phyloP scores from a whole-genome alignment of 2,797 vertebrate species.

The Hoplostethus atlanticus region DNA sequence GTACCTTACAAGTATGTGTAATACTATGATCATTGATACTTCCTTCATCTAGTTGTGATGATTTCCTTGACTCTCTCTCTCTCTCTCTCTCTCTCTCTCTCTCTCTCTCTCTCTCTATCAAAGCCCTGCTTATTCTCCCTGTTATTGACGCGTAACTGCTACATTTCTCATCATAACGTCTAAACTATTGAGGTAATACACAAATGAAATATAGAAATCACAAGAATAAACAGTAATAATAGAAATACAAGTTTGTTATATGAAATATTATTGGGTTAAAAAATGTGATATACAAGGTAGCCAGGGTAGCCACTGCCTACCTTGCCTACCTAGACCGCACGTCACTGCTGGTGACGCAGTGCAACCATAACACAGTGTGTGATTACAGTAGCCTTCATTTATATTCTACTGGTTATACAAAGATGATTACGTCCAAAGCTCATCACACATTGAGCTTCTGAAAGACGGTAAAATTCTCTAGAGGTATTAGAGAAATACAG shows the following conservation, averaged over 20 bases:
- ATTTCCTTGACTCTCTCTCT: neutral
- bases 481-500: slow-evolving; percentile 18
- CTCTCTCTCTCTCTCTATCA: slow-evolving; percentile 31
- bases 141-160: no score
- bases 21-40: neutral
- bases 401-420: neutral
- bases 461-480: slow-evolving; percentile 14
- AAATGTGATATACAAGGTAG: no score
- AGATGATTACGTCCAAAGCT: slow-evolving; percentile 23
- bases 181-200: no score
- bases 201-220: no score
- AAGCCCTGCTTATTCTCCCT: neutral
- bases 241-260: no score
- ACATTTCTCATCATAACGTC: no score
- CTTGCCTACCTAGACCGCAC: no score
- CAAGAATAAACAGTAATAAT: no score
- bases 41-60: slow-evolving; percentile 8
- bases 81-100: neutral
- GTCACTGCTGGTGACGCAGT: no score
- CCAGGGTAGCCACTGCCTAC: no score
- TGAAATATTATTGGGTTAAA: no score
- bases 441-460: neutral
- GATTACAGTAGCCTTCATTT: neutral
- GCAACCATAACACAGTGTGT: neutral
- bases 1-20: slow-evolving; percentile 89